Evolutionary conservation across 2,797 vertebrate genomes (phyloP), one percentile per base, ranked within the genome.

Genomic region (Leptodactylus fallax): DNA sequence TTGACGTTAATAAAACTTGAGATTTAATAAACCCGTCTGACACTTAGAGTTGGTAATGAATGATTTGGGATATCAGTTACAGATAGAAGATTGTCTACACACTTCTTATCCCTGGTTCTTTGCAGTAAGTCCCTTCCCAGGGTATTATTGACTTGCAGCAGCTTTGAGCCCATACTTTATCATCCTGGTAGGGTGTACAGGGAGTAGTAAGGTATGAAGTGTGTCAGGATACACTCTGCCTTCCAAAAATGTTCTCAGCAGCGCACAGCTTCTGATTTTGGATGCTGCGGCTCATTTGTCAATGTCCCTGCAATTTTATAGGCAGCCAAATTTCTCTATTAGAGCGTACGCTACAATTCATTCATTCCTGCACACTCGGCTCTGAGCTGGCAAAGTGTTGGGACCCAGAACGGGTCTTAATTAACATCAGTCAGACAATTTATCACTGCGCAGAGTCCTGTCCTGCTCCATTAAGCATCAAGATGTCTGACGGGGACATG

Each of bases 201-300:
- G 47, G 83, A 77, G 27, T 81, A 61, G 49, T 69, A 65, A 67
- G 81, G 67, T 23, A 53, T n/a, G 58, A 85, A n/a, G 60, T 82
- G 79, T 61, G 63, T 81, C 67, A 78, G 74, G 60, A 47, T 85
- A 81, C 53, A 17, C 17, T 55, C 83, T 53, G 19, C 86, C 45
- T 56, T 83, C 80, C 79, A 82, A 61, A 74, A 63, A 51, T 81
- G 82, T 27, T 67, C 74, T 55, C 55, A 23, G 79, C 71, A 53
- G 69, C 80, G 47, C 1, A 53, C 60, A 45, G 47, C n/a, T 23
- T 58, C 67, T 55, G 55, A 82, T 81, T 23, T 78, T 82, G 72
- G 71, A 89, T 69, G 71, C 63, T 67, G 83, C 27, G 13, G 69
- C 69, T 82, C 79, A 86, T 89, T 85, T 82, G 79, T 89, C 87